Conservation (phyloP, 1,140 invertebrate species). For the Mycetomoellerius zeteki region DNA sequence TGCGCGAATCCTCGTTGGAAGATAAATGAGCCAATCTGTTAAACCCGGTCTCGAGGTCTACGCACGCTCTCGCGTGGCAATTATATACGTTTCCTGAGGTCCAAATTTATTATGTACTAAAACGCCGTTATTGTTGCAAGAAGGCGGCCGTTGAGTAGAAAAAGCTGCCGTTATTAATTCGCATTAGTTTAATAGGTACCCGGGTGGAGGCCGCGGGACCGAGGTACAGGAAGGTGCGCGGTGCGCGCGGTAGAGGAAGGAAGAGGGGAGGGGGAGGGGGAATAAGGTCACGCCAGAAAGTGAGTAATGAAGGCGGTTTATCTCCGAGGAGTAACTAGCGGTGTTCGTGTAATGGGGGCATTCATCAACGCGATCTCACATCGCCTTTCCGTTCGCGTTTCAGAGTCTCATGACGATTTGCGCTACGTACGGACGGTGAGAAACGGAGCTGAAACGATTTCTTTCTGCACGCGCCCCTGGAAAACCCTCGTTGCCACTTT, state of each 20-base stretch:
- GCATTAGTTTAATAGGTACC: conserved; percentile 83
- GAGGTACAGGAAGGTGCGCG: conserved; percentile 46
- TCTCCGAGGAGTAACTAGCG: conserved; percentile 85
- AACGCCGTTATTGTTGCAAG: conserved; percentile 73
- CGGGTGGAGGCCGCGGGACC: conserved; percentile 35
- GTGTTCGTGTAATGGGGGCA: conserved; percentile 86
- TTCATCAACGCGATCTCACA: conserved; percentile 85
- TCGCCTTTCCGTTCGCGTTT: conserved; percentile 84
- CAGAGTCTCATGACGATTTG: conserved; percentile 83
- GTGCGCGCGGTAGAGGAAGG: conserved; percentile 53
- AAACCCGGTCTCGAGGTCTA: conserved; percentile 67
- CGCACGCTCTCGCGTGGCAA: conserved; percentile 63
- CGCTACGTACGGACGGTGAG: conserved; percentile 76
- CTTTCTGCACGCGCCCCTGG: conserved; percentile 72
- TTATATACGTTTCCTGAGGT: conserved; percentile 70
- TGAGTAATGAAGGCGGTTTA: conserved; percentile 86
- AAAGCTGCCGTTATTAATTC: conserved; percentile 83
- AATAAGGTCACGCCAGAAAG: conserved; percentile 86
- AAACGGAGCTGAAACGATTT: conserved; percentile 78
- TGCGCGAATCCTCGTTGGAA: conserved; percentile 66
- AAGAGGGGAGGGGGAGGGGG: conserved; percentile 63
- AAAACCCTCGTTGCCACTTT: conserved; percentile 75
- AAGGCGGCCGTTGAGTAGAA: conserved; percentile 75
- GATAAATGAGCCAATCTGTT: conserved; percentile 76
- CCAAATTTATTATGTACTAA: conserved; percentile 76